These are phyloP conservation scores for Dascillus cervinus DNA, from an alignment of 2,888 invertebrate genomes.

Conservation along the genomic window DNA sequence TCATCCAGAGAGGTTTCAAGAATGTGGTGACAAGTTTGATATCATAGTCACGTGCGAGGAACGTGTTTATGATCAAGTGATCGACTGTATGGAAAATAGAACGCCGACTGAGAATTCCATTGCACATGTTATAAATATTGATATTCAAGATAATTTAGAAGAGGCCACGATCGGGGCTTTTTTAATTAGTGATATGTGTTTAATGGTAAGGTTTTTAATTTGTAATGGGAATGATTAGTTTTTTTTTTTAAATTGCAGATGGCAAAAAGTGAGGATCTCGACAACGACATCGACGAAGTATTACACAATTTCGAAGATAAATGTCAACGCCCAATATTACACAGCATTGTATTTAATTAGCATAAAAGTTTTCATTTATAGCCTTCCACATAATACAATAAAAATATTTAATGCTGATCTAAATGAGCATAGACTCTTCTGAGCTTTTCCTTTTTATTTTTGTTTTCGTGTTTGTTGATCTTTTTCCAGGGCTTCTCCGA, in stretches of 20 bases:
- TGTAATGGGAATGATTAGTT: neutral
- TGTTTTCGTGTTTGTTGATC: constrained; percentile 78
- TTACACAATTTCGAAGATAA: constrained; percentile 90
- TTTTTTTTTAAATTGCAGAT: constrained; percentile 50
- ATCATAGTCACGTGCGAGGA: constrained; percentile 97
- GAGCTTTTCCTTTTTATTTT: constrained; percentile 88
- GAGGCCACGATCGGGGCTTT: constrained; percentile 99
- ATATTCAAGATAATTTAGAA: constrained; percentile 99
- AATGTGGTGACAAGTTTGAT: constrained; percentile 82
- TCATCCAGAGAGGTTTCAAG: constrained; percentile 91
- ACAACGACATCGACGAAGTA: constrained; percentile 96
- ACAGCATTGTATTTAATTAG: constrained; percentile 93
- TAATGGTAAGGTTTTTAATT: constrained; percentile 59
- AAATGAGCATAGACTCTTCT: constrained; percentile 76
- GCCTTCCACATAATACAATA: constrained; percentile 2
- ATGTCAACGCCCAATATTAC: constrained; percentile 78
- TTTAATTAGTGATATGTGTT: constrained; percentile 91
- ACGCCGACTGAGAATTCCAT: constrained; percentile 75
- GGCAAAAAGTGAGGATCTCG: constrained; percentile 83
- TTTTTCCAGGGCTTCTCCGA: constrained; percentile 67
- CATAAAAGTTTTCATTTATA: constrained; percentile 3
- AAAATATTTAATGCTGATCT: constrained; percentile 61
- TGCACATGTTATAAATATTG: constrained; percentile 95
- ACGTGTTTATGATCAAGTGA: constrained; percentile 95
- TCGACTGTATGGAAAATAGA: constrained; percentile 83